Evolutionary conservation across 2,113 vertebrate species (phyloP).

Genomic region (Camelus dromedarius): DNA sequence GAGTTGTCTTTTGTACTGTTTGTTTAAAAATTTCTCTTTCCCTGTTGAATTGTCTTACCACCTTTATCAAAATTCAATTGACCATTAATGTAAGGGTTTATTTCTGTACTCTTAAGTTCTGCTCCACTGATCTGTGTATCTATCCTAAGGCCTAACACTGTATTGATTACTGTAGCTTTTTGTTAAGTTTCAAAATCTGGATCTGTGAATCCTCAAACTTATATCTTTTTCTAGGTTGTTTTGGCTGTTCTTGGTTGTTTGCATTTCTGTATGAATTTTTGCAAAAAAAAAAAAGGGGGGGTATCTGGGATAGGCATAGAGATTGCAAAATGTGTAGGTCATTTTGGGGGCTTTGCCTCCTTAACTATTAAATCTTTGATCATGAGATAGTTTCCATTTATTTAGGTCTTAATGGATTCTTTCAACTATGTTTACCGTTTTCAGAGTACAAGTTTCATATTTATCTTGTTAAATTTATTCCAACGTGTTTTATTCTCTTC

Average conservation of each 20-base stretch:
- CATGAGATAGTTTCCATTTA: neutral
- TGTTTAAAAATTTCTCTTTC: neutral
- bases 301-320: neutral
- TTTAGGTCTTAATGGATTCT: neutral
- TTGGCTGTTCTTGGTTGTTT: neutral
- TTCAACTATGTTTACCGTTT: neutral
- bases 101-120: neutral
- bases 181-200: neutral
- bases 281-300: neutral
- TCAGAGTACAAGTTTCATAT: constrained; percentile 14
- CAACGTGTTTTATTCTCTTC: neutral
- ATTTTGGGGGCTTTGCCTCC: neutral
- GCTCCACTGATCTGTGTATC: neutral
- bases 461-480: constrained; percentile 12
- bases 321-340: neutral
- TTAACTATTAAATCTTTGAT: neutral
- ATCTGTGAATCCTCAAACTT: neutral
- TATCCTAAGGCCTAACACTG: neutral
- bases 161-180: neutral
- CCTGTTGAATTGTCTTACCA: neutral
- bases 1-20: neutral
- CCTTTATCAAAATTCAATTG: neutral
- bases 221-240: neutral
- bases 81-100: neutral
- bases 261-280: constrained; percentile 8